Evolutionary conservation across 2,888 invertebrate genomes (phyloP), one percentile per base, ranked within the genome.

Genomic region (Falcaria lacertinaria): DNA sequence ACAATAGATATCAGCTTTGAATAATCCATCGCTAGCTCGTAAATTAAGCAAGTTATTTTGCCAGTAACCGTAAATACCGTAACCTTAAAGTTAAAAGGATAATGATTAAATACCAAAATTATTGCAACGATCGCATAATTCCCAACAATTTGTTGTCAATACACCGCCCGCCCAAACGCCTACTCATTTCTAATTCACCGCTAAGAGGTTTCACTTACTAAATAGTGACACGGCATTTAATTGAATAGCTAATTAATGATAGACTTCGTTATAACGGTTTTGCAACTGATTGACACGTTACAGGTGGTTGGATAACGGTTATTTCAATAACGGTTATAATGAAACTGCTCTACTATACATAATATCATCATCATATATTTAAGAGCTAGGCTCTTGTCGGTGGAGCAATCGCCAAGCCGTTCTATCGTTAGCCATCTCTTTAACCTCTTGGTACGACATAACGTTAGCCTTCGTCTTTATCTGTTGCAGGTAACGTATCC

Each of bases 181-280:
- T 54, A 45, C 52, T 39, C 43, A 47, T 50, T 53, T 48, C 54
- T 44, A 62, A 64, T 61, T 54, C 47, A 44, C 42, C 48, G 46
- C 50, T 45, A 58, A 62, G 69, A 67, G 64, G 54, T 69, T 76
- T 17, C 16, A 37, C 19, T 25, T 37, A 63, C 68, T 41, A 48
- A 41, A 45, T 60, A 67, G 66, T 80, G 81, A 81, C 60, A 64
- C 50, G 60, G 76, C 80, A 60, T 65, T 74, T 72, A 54, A 57
- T 62, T 65, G 59, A 63, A 70, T 67, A 68, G 63, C 50, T 77
- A 63, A 78, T 78, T 80, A 80, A 83, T 83, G 69, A 52, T 44
- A 39, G 50, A 56, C 51, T 61, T 64, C 57, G 67, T 64, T 57
- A 69, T 59, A 54, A 50, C 54, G 47, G 59, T 39, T 45, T 52